Evolutionary conservation across 2,797 vertebrate genomes (phyloP).

Genomic region (Malacoraja senta): DNA sequence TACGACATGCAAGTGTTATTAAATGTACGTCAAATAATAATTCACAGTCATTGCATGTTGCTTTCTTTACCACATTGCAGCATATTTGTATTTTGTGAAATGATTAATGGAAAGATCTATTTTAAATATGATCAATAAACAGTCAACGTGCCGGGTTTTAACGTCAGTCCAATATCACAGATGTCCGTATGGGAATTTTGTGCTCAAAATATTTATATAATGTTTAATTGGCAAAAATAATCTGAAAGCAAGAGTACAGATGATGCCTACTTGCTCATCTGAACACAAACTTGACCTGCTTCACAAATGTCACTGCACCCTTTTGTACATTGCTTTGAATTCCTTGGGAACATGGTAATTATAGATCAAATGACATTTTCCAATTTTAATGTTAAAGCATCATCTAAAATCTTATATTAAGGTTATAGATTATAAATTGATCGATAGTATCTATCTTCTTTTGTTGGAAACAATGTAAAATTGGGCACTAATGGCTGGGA

Average conservation of each 20-base stretch:
- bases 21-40: neutral
- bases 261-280: neutral
- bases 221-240: neutral
- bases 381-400: neutral
- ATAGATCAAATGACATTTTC: neutral
- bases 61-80: neutral
- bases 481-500: neutral
- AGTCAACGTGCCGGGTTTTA: neutral
- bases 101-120: neutral
- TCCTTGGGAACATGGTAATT: neutral
- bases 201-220: neutral
- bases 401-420: neutral
- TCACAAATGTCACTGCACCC: neutral
- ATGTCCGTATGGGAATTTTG: neutral
- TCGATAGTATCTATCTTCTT: neutral
- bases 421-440: neutral
- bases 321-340: neutral
- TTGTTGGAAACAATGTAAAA: neutral
- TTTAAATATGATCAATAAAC: neutral
- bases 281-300: neutral
- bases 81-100: neutral
- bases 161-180: neutral
- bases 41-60: neutral
- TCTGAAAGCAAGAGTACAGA: neutral
- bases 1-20: neutral